These are phyloP conservation scores for Apamea anceps DNA, from an alignment of 2,888 invertebrate species.

Conservation along the genomic window DNA sequence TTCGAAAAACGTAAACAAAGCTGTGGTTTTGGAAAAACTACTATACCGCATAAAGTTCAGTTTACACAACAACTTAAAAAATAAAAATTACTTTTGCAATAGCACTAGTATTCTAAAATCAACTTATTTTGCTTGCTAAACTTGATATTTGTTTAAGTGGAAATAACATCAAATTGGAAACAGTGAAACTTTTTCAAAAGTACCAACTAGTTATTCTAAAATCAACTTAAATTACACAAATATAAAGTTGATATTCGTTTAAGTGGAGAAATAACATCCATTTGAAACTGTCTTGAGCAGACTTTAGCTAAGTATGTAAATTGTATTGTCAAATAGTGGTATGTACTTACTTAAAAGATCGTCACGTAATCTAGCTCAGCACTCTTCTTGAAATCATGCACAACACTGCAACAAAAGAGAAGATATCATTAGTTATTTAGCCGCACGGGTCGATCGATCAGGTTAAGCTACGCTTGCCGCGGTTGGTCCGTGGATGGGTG, in stretches of 20 bases:
- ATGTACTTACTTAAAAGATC: constrained; percentile 62
- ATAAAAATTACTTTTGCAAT: no score
- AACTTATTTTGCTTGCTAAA: no score
- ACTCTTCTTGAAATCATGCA: constrained; percentile 67
- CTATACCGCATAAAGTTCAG: neutral
- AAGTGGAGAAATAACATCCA: neutral
- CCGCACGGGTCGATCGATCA: no score
- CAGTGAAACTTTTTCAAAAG: no score
- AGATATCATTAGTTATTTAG: neutral
- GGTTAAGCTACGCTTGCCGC: no score
- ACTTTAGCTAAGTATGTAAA: neutral
- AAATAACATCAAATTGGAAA: no score
- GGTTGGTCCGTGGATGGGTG: no score
- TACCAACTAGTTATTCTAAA: neutral
- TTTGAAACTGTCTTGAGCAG: neutral
- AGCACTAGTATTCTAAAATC: no score
- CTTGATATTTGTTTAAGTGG: no score
- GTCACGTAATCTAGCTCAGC: constrained; percentile 52
- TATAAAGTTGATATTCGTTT: neutral
- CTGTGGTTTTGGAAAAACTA: neutral
- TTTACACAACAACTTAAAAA: neutral
- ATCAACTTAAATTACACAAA: neutral
- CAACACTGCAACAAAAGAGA: constrained; percentile 65
- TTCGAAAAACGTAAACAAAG: neutral
- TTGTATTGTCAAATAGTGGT: constrained; percentile 9